phyloP scores from a whole-genome alignment of 2,797 vertebrate genomes.

The Chlorospingus semifuscus region DNA sequence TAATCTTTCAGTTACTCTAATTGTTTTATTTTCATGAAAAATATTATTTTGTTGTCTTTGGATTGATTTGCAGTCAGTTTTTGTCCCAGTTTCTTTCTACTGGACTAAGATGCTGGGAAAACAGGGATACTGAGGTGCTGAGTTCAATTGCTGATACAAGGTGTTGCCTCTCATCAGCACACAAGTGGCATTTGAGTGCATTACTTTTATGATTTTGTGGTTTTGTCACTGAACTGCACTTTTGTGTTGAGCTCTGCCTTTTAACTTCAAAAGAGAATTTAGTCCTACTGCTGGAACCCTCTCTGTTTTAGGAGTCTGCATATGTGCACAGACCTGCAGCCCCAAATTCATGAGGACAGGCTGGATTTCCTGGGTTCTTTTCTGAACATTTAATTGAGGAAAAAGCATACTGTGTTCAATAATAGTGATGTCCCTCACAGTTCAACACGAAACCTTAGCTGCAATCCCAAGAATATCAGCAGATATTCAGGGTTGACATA shows the following conservation, averaged over 20 bases:
- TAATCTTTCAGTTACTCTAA: background rate
- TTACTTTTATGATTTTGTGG: background rate
- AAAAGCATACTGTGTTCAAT: background rate
- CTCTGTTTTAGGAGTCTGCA: background rate
- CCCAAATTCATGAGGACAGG: background rate
- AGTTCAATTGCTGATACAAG: background rate
- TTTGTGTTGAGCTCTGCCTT: background rate
- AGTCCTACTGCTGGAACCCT: background rate
- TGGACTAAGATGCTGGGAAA: background rate
- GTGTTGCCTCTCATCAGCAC: background rate
- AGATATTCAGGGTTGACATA: constrained; percentile 36
- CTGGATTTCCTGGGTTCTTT: background rate
- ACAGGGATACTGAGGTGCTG: background rate
- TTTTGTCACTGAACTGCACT: background rate
- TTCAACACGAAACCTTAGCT: background rate
- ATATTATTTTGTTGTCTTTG: background rate
- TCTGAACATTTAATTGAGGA: background rate
- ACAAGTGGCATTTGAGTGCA: background rate
- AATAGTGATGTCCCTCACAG: background rate
- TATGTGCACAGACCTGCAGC: background rate
- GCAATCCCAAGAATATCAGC: background rate
- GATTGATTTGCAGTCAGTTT: background rate
- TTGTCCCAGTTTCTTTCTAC: background rate
- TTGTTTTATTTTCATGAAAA: background rate
- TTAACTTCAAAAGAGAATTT: background rate